Base-by-base conservation (phyloP, 2,797 vertebrate species). In the Dicrostonyx torquatus region DNA sequence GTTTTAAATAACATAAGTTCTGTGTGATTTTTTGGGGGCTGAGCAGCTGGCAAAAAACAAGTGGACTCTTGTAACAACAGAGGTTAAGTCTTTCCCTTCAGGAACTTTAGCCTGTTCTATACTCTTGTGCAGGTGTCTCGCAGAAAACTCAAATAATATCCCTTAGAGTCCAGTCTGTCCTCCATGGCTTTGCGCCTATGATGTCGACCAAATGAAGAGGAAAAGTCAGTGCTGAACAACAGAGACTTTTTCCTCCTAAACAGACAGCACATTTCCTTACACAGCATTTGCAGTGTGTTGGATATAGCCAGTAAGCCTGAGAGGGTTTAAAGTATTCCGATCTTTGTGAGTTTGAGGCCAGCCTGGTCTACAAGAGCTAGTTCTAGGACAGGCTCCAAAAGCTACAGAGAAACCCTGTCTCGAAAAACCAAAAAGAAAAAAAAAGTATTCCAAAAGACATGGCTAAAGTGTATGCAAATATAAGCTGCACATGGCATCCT, bases 51-150 rank as follows among this genome's bases (percentile, higher is more conserved):
- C 18, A 20, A 8, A 20, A 58, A 58, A 55, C 53, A 58, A 55
- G 55, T 58, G 18, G 55, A 58, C 18, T 58, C 55, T 18, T 58
- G 20, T 58, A 58, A 22, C 55, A 55, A 55, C 97, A 89, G 89
- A 97, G 90, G 80, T 89, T 96, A 95, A 84, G 93, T 96, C 95
- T 50, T 78, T 86, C 80, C 45, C 26, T 0, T 0, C 5, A 92
- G 96, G 78, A 94, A 95, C 76, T 92, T 94, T 91, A 97, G 90
- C 94, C 84, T 95, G 60, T 48, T 75, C 80, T 48, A 84, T 48
- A 78, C 43, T 93, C 15, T 84, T 31, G 22, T 82, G 5, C 43
- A 86, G 17, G 11, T 43, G 6, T 80, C 60, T 76, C 64, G 20
- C 14, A 37, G 58, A 79, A 91, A 83, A 79, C 11, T 92, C 50